A percentile compares a stretch with the other conserved stretches of the same genome.
These are phyloP conservation scores for Typhlichthys subterraneus DNA, from an alignment of 2,797 vertebrate species.

Conservation along the genomic window DNA sequence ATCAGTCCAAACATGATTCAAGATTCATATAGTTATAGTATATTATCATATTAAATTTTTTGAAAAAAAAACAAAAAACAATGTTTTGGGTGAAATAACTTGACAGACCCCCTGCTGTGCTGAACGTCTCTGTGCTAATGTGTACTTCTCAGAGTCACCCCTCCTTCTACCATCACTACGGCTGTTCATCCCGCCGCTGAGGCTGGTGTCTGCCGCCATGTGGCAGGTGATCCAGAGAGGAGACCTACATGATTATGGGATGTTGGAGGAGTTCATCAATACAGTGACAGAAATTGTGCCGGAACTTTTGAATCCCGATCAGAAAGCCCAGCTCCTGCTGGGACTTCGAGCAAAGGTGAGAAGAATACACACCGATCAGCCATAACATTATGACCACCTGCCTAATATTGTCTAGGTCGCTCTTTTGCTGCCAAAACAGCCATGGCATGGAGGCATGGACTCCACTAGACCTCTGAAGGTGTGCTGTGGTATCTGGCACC, in stretches of 20 bases:
- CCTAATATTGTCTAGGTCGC: too few relatives aligned
- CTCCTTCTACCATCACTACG: conserved; percentile 68
- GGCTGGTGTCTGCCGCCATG: conserved; percentile 76
- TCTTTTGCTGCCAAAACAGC: neutral
- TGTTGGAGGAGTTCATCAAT: conserved; percentile 77
- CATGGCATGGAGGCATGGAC: neutral
- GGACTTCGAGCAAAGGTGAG: conserved; percentile 74
- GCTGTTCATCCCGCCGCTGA: conserved; percentile 71
- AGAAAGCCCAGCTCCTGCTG: conserved; percentile 79
- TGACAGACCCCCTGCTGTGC: too few relatives aligned
- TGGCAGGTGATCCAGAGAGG: conserved; percentile 77
- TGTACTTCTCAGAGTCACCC: conserved; percentile 32
- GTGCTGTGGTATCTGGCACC: too few relatives aligned
- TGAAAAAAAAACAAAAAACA: too few relatives aligned
- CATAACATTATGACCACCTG: too few relatives aligned
- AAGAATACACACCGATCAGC: neutral
- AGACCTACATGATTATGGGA: conserved; percentile 70
- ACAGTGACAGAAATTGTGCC: conserved; percentile 71
- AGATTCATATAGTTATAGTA: too few relatives aligned
- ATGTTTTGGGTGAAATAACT: too few relatives aligned
- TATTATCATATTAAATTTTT: too few relatives aligned
- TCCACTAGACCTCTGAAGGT: too few relatives aligned
- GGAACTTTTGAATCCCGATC: conserved; percentile 74
- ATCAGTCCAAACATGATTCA: too few relatives aligned
- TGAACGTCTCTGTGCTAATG: neutral